Conservation (phyloP, 2,797 vertebrate species). For the Enteromius anoplus region DNA sequence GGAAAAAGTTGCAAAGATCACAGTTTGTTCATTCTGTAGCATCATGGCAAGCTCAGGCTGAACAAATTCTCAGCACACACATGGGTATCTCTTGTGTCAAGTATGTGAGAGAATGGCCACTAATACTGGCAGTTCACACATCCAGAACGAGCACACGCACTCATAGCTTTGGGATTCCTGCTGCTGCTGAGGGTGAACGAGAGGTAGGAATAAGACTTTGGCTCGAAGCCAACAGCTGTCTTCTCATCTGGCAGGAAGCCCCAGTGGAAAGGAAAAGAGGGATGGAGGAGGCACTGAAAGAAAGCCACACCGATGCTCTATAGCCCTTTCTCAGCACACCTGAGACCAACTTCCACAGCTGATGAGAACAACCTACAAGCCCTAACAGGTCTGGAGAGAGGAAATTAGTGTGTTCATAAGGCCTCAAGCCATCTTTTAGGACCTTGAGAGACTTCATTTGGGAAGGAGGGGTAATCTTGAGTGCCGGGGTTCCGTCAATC, state of each 20-base stretch:
- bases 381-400: constrained; percentile 41
- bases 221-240: constrained; percentile 27
- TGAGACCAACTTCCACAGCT: constrained; percentile 47
- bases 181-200: constrained; percentile 33
- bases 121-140: constrained; percentile 25
- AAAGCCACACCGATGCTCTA: neutral
- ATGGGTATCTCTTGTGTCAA: neutral
- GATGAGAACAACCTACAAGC: constrained; percentile 58
- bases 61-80: constrained; percentile 7
- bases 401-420: constrained; percentile 2
- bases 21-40: neutral
- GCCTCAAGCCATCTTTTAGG: constrained; percentile 25
- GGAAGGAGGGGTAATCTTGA: constrained; percentile 23
- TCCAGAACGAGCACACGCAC: constrained; percentile 34
- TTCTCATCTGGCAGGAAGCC: constrained; percentile 25
- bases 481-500: neutral
- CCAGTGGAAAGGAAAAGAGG: constrained; percentile 12
- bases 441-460: constrained; percentile 48
- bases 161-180: constrained; percentile 17
- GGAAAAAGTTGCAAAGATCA: neutral
- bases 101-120: constrained; percentile 19
- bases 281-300: constrained; percentile 6
- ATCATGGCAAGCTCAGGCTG: neutral
- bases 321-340: constrained; percentile 46
- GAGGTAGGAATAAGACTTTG: constrained; percentile 39